A percentile compares a stretch with the other conserved stretches of the same genome.
These are phyloP conservation scores for Rhea pennata DNA, from an alignment of 2,113 vertebrate species.

Conservation along the genomic window DNA sequence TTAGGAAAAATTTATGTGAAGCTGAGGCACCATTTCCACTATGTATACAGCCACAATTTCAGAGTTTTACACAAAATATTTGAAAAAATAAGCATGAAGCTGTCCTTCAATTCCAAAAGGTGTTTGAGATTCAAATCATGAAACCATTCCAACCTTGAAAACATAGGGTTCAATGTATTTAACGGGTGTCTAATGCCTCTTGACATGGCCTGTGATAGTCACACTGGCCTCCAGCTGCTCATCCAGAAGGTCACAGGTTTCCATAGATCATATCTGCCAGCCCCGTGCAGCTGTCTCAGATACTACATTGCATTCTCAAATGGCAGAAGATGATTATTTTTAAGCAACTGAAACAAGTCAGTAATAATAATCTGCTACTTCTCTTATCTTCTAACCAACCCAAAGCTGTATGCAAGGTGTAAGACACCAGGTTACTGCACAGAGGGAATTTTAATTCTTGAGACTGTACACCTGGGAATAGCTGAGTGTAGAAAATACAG, in stretches of 20 bases:
- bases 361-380: neutral
- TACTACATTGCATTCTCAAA: neutral
- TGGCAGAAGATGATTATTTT: neutral
- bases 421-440: accelerated
- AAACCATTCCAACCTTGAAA: neutral
- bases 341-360: neutral
- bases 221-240: neutral
- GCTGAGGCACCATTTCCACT: neutral
- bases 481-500: neutral
- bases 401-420: neutral
- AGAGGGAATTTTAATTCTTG: neutral
- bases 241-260: neutral
- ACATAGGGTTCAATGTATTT: neutral
- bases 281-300: neutral
- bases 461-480: neutral
- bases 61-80: neutral
- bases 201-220: neutral
- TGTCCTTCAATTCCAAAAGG: neutral
- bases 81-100: neutral
- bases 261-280: neutral
- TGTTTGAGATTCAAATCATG: neutral
- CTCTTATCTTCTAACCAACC: neutral
- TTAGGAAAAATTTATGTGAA: neutral
- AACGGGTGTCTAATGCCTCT: neutral
- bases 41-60: neutral